Base-by-base conservation (phyloP, 1,140 invertebrate genomes). In the Trichomalopsis sarcophagae region DNA sequence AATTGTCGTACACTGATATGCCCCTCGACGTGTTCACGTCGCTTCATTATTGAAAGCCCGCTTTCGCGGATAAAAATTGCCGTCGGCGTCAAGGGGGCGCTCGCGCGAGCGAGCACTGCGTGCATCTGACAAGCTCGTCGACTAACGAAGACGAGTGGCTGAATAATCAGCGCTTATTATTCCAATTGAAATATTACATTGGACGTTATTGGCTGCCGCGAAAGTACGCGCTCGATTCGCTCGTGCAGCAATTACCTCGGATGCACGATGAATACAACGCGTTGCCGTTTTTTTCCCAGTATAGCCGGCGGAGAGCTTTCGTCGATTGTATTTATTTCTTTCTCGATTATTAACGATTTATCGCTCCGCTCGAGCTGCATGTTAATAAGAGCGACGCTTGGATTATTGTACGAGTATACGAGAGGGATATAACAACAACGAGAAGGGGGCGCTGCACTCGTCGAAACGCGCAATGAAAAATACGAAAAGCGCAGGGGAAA, bases 111-210 rank as follows among this genome's bases (percentile, higher is more conserved):
- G 55, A n/a, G 36, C 21, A 30, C 27, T 10, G 66, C 4, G 66
- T 84, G 66, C 36, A 78, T 55, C 36, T 84, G 82, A 71, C 75
- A 79, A 11, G 76, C 17, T 11, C 68, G n/a, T 5, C 73, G 17
- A 17, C 69, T 84, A 79, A 84, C 77, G 76, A 84, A 84, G 76
- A 84, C 47, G 77, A 50, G 76, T 79, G 47, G 76, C 27, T 40
- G 76, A 84, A 79, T 84, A 79, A 84, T 84, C 76, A 84, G 82
- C 76, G 68, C 23, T 44, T 79, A 84, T 84, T 84, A 79, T 84
- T 84, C 68, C 82, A 84, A 84, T 84, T 84, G 66, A 84, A 84
- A 84, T 84, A 84, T 84, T 84, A 79, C 82, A 84, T 79, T 44
- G 82, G 14, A 0, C 30, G 47, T 84, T 84, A 79, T 84, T 84